Base-by-base conservation (phyloP, 2,797 vertebrate species). In the Atherinosoma microstoma region DNA sequence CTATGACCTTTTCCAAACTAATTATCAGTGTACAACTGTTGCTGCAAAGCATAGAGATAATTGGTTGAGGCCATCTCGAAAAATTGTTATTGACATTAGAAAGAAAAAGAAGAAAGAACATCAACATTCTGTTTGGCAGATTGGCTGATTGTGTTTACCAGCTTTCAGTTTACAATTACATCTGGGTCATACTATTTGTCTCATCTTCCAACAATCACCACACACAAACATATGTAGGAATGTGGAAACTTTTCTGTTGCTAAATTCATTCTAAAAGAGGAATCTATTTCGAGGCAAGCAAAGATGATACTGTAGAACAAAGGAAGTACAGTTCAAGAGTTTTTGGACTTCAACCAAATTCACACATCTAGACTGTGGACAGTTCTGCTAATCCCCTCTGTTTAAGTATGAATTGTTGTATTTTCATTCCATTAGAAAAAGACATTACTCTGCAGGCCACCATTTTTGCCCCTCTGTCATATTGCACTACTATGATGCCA, bases 31-130 rank as follows among this genome's bases (percentile, higher is more conserved):
- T 6, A 24, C 16, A 36, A 40, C 16, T 40, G 57, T 47, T 70
- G 58, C 56, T 36, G 27, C 40, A 49, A 72, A 75, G 30, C 58
- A 47, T 3, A 35, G 32, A 35, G 57, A 58, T 68, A 62, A 58
- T 36, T 42, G 11, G 2, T 66, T 60, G 20, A 3, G 51, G 0
- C 12, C 0, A 2, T 61, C 1, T 72, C 45, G 5, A 36, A 75
- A 78, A 20, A 75, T 47, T 40, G 49, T 45, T 59, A 42, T 13
- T 67, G 64, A 56, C 35, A 36, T 22, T 4, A 47, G 16, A 24
- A 58, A 27, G 2, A 13, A 45, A 49, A 32, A 11, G 1, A 24
- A 27, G 15, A 51, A 38, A 35, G 58, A 61, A 70, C 56, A 70
- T 70, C 70, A 57, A 32, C 58, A 65, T 35, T 62, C 0, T 64